Evolutionary conservation across 2,113 vertebrate species (phyloP).

Genomic region (Heloderma charlesbogerti): DNA sequence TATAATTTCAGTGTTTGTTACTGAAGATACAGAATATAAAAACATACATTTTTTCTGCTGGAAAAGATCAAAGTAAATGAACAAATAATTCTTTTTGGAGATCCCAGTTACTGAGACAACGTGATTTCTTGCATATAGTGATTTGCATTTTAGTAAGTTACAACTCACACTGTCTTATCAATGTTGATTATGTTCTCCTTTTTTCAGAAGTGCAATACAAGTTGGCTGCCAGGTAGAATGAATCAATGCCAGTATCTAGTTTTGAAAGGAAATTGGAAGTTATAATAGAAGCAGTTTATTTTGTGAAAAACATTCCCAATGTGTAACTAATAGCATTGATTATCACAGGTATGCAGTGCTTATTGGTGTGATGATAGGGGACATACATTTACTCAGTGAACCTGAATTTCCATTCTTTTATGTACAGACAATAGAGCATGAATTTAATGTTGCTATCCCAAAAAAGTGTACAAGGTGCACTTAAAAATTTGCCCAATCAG

Average conservation of each 20-base stretch:
- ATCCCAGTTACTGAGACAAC: conserved; percentile 29
- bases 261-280: conserved; percentile 53
- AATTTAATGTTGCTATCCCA: conserved; percentile 78
- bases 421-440: conserved; percentile 69
- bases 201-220: conserved; percentile 45
- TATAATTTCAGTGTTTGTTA: conserved; percentile 67
- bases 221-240: conserved; percentile 70
- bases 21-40: conserved; percentile 59
- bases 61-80: conserved; percentile 55
- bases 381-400: conserved; percentile 58
- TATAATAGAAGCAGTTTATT: conserved; percentile 53
- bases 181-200: conserved; percentile 48
- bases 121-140: conserved; percentile 32
- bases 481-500: conserved; percentile 73
- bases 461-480: conserved; percentile 77
- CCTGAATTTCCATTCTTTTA: conserved; percentile 49
- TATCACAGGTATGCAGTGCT: conserved; percentile 53
- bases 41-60: conserved; percentile 44
- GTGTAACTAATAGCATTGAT: conserved; percentile 40
- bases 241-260: conserved; percentile 64
- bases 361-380: conserved; percentile 48
- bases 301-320: conserved; percentile 26
- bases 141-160: conserved; percentile 35
- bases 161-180: conserved; percentile 36
- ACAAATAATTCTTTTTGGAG: conserved; percentile 39